phyloP scores from a whole-genome alignment of 2,797 vertebrate genomes.

The Halcyon leucocephala region DNA sequence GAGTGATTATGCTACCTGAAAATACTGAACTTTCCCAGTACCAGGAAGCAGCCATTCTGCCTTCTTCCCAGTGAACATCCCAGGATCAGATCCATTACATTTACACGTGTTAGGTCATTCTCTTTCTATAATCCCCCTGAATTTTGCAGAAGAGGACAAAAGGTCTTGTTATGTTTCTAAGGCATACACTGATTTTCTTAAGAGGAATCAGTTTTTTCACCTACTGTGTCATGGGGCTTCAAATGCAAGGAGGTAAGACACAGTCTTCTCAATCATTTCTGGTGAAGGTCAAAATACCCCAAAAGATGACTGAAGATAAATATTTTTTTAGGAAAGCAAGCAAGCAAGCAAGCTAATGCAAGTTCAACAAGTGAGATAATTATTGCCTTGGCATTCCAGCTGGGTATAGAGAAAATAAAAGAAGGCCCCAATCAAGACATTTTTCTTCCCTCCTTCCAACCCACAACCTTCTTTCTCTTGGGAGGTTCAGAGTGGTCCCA shows the following conservation, averaged over 20 bases:
- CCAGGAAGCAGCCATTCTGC: neutral
- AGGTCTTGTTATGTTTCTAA: neutral
- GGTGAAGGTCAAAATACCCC: neutral
- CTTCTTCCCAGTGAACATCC: neutral
- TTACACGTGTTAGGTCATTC: neutral
- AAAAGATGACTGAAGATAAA: neutral
- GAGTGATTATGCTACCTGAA: neutral
- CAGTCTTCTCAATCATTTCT: neutral
- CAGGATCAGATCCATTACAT: neutral
- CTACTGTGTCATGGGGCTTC: neutral
- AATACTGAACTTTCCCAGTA: neutral
- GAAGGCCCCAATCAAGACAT: neutral
- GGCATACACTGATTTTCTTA: neutral
- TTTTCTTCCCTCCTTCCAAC: constrained; percentile 18
- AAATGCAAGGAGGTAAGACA: neutral
- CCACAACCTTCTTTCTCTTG: neutral
- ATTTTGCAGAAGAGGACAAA: neutral
- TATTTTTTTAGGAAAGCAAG: neutral
- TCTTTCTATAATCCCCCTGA: neutral
- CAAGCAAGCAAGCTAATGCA: neutral
- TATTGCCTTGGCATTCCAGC: neutral
- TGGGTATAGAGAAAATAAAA: neutral
- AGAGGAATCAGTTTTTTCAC: neutral
- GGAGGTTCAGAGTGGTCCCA: neutral
- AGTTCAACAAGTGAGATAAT: neutral